phyloP scores from a whole-genome alignment of 2,113 vertebrate species.

The Chroicocephalus ridibundus region DNA sequence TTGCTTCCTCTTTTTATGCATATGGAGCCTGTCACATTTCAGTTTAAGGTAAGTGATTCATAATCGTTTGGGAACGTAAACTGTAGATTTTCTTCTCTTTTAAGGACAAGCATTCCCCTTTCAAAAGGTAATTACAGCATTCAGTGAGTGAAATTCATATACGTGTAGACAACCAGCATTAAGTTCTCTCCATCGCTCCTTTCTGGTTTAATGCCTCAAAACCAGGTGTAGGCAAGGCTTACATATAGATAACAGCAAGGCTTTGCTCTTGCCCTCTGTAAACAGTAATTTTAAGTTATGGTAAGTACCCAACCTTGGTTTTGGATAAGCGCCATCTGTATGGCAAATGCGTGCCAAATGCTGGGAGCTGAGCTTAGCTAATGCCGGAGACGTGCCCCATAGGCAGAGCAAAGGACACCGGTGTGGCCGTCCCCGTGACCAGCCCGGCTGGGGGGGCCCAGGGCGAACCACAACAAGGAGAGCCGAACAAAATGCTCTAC shows the following conservation, averaged over 20 bases:
- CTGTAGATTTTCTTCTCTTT: conserved; percentile 22
- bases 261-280: background rate
- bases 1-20: background rate
- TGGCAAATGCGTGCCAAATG: background rate
- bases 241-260: background rate
- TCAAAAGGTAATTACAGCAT: conserved; percentile 6
- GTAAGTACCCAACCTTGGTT: background rate
- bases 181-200: background rate
- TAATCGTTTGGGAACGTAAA: conserved; percentile 19
- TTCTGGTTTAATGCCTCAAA: conserved; percentile 2
- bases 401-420: background rate
- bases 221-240: background rate
- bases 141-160: background rate
- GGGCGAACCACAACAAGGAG: background rate
- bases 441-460: background rate
- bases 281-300: background rate
- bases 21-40: background rate
- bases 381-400: fast-evolving
- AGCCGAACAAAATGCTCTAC: background rate
- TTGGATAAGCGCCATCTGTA: background rate
- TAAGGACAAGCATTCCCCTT: background rate
- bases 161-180: background rate
- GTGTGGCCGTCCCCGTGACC: fast-evolving
- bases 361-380: background rate
- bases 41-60: conserved; percentile 43